A percentile compares a stretch with the other conserved stretches of the same genome.
Conservation (phyloP, 1,140 invertebrate species). For the Bombus polaris region DNA sequence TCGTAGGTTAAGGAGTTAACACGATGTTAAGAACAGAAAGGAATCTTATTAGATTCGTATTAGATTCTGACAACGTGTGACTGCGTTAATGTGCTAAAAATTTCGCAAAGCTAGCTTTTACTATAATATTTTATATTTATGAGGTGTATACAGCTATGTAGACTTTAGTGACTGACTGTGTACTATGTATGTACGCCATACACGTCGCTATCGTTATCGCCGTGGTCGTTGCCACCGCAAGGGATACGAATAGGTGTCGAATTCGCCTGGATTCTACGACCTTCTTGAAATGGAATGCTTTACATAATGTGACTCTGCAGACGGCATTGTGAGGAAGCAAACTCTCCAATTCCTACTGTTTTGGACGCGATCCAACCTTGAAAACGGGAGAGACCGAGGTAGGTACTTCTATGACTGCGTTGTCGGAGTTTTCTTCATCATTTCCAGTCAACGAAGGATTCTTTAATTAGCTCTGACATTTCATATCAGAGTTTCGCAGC, state of each 20-base stretch:
- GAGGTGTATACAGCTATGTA: no score
- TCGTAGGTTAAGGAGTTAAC: no score
- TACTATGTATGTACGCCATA: neutral
- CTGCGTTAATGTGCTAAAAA: no score
- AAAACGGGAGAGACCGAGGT: neutral
- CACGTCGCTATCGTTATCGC: neutral
- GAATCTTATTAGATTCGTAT: no score
- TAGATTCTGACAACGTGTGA: no score
- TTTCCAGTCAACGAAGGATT: constrained; percentile 62
- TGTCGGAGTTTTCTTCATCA: constrained; percentile 34
- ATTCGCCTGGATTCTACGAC: constrained; percentile 73
- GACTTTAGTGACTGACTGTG: no score
- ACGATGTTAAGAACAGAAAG: no score
- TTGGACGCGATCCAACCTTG: constrained; percentile 72
- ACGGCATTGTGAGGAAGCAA: constrained; percentile 71
- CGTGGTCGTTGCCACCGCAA: constrained; percentile 32
- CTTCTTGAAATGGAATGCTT: constrained; percentile 76
- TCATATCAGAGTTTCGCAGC: neutral
- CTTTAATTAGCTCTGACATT: constrained; percentile 2
- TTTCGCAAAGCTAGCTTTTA: no score
- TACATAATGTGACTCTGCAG: constrained; percentile 77
- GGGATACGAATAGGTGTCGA: constrained; percentile 76
- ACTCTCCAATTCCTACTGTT: constrained; percentile 73
- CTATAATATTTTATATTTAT: no score
- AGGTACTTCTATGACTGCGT: neutral